phyloP scores from a whole-genome alignment of 2,113 vertebrate genomes.

The Lynx canadensis region DNA sequence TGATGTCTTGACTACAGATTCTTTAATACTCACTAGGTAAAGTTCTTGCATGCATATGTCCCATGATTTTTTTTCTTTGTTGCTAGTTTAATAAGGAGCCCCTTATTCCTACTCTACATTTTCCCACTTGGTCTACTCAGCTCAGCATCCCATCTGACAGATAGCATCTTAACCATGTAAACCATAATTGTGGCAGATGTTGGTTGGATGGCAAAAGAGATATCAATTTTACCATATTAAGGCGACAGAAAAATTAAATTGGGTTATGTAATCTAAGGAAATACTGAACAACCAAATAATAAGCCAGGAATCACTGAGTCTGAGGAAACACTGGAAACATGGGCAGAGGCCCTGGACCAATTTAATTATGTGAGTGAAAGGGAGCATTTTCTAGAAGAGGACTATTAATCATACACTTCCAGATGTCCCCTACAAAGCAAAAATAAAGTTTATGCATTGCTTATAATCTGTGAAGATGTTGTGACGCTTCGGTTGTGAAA shows the following conservation, averaged over 20 bases:
- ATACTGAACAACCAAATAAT: background rate
- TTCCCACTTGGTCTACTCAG: background rate
- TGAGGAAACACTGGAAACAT: background rate
- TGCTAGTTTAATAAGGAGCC: background rate
- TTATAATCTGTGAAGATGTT: background rate
- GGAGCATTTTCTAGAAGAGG: background rate
- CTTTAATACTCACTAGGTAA: background rate
- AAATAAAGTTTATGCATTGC: background rate
- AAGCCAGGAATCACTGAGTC: background rate
- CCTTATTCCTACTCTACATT: background rate
- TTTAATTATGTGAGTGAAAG: background rate
- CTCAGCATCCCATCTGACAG: background rate
- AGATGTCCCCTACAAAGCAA: background rate
- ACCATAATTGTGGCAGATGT: background rate
- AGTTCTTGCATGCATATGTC: background rate
- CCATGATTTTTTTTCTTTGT: background rate
- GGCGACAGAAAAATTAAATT: constrained; percentile 47
- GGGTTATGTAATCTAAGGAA: constrained; percentile 10
- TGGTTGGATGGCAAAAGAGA: background rate
- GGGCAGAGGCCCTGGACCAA: background rate
- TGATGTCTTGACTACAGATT: background rate
- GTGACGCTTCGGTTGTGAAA: background rate
- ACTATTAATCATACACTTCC: background rate
- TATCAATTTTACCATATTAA: background rate
- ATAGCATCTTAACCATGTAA: background rate